Evolutionary conservation across 2,113 vertebrate genomes (phyloP).

Genomic region (Dasyprocta punctata): DNA sequence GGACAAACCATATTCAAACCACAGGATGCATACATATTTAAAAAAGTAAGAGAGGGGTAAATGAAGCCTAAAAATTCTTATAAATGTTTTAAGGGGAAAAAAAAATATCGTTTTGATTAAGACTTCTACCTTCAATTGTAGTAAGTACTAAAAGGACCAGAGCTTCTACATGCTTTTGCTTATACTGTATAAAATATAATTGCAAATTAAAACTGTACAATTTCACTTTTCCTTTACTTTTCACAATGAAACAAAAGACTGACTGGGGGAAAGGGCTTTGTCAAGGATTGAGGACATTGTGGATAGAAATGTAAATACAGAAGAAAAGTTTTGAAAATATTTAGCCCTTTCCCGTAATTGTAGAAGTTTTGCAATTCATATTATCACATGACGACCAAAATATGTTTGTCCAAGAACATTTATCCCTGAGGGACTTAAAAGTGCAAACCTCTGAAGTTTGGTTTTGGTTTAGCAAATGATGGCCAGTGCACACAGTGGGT

Average conservation of each 20-base stretch:
- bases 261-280: not conserved
- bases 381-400: not conserved
- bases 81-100: not conserved
- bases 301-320: not conserved
- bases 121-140: not conserved
- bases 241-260: not conserved
- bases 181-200: slow-evolving; percentile 20
- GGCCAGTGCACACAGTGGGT: too few species aligned
- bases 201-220: not conserved
- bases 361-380: not conserved
- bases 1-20: not conserved
- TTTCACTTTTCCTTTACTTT: not conserved
- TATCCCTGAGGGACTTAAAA: not conserved
- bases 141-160: not conserved
- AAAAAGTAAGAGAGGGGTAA: not conserved
- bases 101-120: not conserved
- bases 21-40: not conserved
- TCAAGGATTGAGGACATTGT: not conserved
- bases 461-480: not conserved
- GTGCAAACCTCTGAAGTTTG: not conserved
- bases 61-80: not conserved
- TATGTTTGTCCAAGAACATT: not conserved
- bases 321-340: not conserved
- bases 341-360: not conserved
- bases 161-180: not conserved